Evolutionary conservation across 2,888 invertebrate species (phyloP).

Genomic region (Drosophila subsilvestris): DNA sequence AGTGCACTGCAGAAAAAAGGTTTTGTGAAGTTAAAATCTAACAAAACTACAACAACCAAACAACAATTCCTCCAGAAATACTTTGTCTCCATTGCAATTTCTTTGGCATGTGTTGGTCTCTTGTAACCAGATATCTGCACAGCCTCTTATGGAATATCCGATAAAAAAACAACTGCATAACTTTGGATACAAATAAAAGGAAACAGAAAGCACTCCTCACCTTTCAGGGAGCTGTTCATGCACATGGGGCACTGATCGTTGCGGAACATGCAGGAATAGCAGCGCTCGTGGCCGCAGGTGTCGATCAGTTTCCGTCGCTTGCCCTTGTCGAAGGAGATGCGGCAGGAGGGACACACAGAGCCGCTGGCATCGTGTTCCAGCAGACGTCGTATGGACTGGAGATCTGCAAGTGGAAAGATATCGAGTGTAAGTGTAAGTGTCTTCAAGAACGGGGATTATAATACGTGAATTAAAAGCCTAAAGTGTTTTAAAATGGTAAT

Average conservation of each 20-base stretch:
- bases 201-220: constrained; percentile 54
- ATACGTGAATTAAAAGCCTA: constrained; percentile 4
- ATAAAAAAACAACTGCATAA: constrained; percentile 31
- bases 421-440: constrained; percentile 6
- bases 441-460: constrained; percentile 7
- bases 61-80: background rate
- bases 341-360: constrained; percentile 92
- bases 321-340: constrained; percentile 98
- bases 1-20: background rate
- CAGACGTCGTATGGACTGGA: constrained; percentile 92
- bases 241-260: constrained; percentile 96
- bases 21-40: background rate
- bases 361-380: constrained; percentile 90
- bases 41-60: background rate
- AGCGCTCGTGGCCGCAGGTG: constrained; percentile 97
- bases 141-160: constrained; percentile 60
- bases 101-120: constrained; percentile 27
- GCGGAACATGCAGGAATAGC: constrained; percentile 97
- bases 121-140: constrained; percentile 53
- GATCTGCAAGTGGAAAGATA: constrained; percentile 87
- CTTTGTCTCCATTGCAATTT: constrained; percentile 28
- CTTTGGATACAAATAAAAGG: background rate
- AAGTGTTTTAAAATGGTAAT: constrained; percentile 31
- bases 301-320: constrained; percentile 97
- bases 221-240: constrained; percentile 84